Percentiles rank a stretch among this genome's conserved stretches.
phyloP scores from a whole-genome alignment of 2,888 invertebrate species.

The Eugnorisma glareosa region DNA sequence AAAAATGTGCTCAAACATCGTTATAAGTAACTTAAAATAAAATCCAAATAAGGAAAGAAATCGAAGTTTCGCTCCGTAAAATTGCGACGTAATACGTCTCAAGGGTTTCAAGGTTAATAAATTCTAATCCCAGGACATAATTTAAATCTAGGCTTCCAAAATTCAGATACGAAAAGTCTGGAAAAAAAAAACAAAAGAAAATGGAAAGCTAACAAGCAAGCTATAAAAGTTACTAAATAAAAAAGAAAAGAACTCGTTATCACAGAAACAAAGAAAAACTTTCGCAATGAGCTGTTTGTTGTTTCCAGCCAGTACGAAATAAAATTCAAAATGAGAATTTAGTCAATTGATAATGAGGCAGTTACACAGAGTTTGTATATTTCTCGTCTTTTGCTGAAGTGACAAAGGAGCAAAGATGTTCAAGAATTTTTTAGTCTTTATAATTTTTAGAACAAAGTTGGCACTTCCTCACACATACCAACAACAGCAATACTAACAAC shows the following conservation, averaged over 20 bases:
- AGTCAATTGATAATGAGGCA: constrained; percentile 41
- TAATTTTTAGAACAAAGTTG: neutral
- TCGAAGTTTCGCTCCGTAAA: constrained; percentile 26
- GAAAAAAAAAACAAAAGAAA: constrained; percentile 23
- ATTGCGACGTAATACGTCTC: constrained; percentile 20
- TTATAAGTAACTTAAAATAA: neutral
- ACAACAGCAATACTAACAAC: neutral
- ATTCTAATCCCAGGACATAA: constrained; percentile 22
- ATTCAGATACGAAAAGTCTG: constrained; percentile 10
- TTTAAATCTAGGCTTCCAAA: constrained; percentile 13
- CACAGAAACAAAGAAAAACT: constrained; percentile 37
- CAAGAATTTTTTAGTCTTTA: neutral
- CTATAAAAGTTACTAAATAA: constrained; percentile 28
- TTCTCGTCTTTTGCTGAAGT: constrained; percentile 6
- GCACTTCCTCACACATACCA: too few relatives aligned
- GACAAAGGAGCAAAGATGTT: constrained; percentile 1
- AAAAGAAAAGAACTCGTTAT: constrained; percentile 19
- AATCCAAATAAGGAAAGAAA: constrained; percentile 7
- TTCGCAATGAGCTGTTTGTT: constrained; percentile 49
- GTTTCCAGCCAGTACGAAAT: constrained; percentile 39
- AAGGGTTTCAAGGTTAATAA: constrained; percentile 32
- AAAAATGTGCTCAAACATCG: constrained; percentile 1
- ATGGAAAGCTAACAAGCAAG: constrained; percentile 12
- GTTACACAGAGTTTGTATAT: constrained; percentile 28
- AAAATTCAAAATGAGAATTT: constrained; percentile 46